Evolutionary conservation across 1,140 invertebrate species (phyloP), one percentile per base, ranked within the genome.

Genomic region (Luehdorfia chinensis): DNA sequence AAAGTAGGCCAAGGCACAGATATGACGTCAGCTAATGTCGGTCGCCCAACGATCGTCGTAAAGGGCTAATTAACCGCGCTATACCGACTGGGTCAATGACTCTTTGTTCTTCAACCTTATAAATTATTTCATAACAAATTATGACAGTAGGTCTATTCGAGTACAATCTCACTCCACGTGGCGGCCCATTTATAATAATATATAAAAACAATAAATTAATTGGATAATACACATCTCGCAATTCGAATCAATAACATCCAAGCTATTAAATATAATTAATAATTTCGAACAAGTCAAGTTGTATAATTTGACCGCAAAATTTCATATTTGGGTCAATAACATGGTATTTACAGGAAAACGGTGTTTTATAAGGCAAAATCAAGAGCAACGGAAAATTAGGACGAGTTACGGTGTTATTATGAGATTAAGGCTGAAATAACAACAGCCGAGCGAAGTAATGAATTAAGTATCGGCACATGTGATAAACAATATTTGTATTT

Each of bases 241-340:
- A 18, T 37, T 13, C 18, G 18, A 11, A 37, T 21, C 34, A 37
- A 37, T 21, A 16, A 37, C 34, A 21, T 23, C 18, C 0, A 37
- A 37, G 18, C n/a, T 16, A 12, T 19, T 34, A 34, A 34, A 30
- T 11, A 9, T 18, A 34, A 34, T 8, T 6, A 14, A 31, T 31
- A 1, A 8, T 34, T 34, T 34, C 14, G 9, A 5, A 37, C n/a
- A n/a, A n/a, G n/a, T n/a, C n/a, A n/a, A n/a, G n/a, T 9, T 11
- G 5, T 16, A 44, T 32, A 31, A 34, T 49, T 58, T 52, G 23
- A 55, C 55, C 37, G 53, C 39, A 50, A 57, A 46, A 47, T 58
- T 60, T 46, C 32, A 47, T 67, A 78, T 76, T 59, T 77, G 59
- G 79, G 76, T 84, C 76, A 84, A 77, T 79, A 80, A 75, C 75